phyloP scores from a whole-genome alignment of 92 coral and sea anemone genomes.

The Porites cylindrica region DNA sequence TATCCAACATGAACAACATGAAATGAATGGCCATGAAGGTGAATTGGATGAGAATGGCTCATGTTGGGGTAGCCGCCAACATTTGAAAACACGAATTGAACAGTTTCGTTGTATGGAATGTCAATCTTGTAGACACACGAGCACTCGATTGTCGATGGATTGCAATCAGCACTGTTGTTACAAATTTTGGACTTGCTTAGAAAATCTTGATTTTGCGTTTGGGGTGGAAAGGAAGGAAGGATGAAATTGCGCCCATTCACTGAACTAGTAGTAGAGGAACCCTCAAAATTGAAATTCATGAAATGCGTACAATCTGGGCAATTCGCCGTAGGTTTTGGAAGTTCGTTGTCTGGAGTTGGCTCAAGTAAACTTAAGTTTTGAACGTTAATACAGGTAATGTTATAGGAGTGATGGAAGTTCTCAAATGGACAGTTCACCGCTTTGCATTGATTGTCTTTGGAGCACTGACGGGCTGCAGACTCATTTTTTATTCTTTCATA shows the following conservation, averaged over 20 bases:
- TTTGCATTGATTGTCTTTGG: constrained; percentile 18
- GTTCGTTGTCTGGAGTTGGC: constrained; percentile 30
- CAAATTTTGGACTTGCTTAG: not conserved
- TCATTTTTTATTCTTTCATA: constrained; percentile 14
- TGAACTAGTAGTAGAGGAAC: constrained; percentile 21
- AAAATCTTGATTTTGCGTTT: constrained; percentile 34
- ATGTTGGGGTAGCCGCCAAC: not conserved
- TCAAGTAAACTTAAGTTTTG: constrained; percentile 24
- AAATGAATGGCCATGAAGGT: constrained; percentile 78
- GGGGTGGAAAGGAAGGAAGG: constrained; percentile 59
- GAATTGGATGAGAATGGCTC: constrained; percentile 61
- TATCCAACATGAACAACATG: constrained; percentile 66
- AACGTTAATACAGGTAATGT: constrained; percentile 41
- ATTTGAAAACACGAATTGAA: constrained; percentile 66
- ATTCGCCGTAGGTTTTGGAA: constrained; percentile 24
- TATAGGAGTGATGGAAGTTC: constrained; percentile 7
- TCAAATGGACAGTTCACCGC: constrained; percentile 71
- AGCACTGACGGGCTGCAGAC: constrained; percentile 21
- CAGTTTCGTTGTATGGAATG: constrained; percentile 56
- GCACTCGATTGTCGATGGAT: constrained; percentile 42
- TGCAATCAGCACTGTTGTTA: constrained; percentile 6
- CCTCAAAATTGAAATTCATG: constrained; percentile 56
- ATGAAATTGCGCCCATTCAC: constrained; percentile 55
- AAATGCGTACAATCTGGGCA: constrained; percentile 40
- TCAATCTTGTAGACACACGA: constrained; percentile 60